Base-by-base conservation (phyloP, 2,113 vertebrate genomes). In the Dicrurus megarhynchus region DNA sequence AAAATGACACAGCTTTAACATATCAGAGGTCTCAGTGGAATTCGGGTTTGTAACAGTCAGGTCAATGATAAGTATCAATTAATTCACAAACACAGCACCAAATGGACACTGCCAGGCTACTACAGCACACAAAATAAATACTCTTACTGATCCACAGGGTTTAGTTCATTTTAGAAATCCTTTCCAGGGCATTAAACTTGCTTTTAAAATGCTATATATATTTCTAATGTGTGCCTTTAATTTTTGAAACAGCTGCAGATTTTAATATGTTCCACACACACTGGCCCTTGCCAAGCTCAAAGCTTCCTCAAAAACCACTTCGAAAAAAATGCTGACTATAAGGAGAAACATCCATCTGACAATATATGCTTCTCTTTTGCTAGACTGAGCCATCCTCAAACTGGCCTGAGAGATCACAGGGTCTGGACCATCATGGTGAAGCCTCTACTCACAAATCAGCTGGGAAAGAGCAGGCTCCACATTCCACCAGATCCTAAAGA, bases 131-230 rank as follows among this genome's bases (percentile, higher is more conserved):
- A 84, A 67, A 95, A 95, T 61, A 95, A 89, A 96, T 42, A 61
- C 49, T 78, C 44, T 60, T 47, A 55, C 64, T 44, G 50, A 86
- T 89, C 83, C 76, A 56, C 46, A 59, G 73, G 61, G n/a, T 75
- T 90, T 80, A 94, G 71, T 39, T 59, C 41, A 8, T 74, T 93
- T 85, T 65, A 88, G 42, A 84, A 91, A 91, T 80, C 75, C 63
- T 69, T 95, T 75, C 81, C 88, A 92, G 65, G 57, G 42, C 32
- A 87, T 33, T 94, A 84, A 88, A 75, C 42, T 61, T 84, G 57
- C 32, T 97, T 84, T 96, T 84, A 55, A 91, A 95, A 94, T 63
- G 55, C 75, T 89, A 89, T 93, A 75, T 94, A 65, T 96, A 95
- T 80, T 85, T 92, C 61, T 92, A 94, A 84, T 68, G 70, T 4